Base-by-base conservation (phyloP, 2,113 vertebrate species). In the Pampusana beccarii region DNA sequence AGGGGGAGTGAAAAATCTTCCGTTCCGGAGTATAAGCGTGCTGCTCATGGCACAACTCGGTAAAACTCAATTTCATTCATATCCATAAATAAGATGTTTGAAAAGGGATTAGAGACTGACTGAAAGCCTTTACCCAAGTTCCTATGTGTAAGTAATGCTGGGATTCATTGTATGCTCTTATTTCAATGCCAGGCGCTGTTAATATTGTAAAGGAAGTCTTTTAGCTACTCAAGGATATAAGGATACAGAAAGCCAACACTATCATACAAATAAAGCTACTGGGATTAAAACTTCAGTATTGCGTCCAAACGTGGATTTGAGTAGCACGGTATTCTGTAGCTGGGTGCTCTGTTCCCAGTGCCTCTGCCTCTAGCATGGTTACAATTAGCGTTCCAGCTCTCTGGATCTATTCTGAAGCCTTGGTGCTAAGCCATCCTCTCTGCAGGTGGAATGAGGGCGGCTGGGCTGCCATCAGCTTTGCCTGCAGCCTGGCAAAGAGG, bases 21-120 rank as follows among this genome's bases (percentile, higher is more conserved):
- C 69, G 0, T 80, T 54, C 74, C 65, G 28, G 50, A 11, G 6
- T 48, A 0, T 17, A 15, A 46, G 13, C 1, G 1, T 80, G 92
- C 57, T 92, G 42, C 50, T 82, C 11, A 0, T 57, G 24, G 53
- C 36, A 58, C 50, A 77, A 5, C 74, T 36, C 10, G 0, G 53
- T 64, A 73, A 88, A 92, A 92, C 67, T 72, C 82, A 11, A 1
- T 81, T 91, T 81, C 33, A 54, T 87, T 90, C 78, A 64, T 42
- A 44, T 75, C 25, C 29, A 28, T 81, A 71, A 87, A 64, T n/a
- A 72, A 36, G 17, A 36, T 87, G 56, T 90, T 91, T 91, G 94
- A 90, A 87, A 93, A 56, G 44, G 56, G 60, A 81, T 86, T 85
- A 61, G 16, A 80, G 33, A 58, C 38, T 53, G 62, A 57, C 48